Conservation (phyloP, 2,888 invertebrate genomes). For the Drosophila subsilvestris region DNA sequence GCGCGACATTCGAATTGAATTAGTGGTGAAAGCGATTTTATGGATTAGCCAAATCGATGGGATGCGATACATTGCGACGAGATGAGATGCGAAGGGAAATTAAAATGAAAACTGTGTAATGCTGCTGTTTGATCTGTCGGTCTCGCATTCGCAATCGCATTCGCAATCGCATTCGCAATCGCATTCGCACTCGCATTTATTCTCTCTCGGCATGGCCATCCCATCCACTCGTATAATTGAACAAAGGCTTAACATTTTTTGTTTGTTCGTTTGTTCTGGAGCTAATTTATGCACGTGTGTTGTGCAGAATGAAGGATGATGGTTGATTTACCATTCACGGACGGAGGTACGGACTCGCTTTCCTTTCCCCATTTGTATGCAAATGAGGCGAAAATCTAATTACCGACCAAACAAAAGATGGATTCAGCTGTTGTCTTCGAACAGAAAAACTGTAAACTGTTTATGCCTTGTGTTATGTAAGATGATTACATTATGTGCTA, state of each 20-base stretch:
- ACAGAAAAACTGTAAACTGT: slow-evolving; percentile 43
- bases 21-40: slow-evolving; percentile 46
- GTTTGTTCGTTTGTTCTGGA: slow-evolving; percentile 1
- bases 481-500: slow-evolving; percentile 70
- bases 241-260: slow-evolving; percentile 1
- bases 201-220: too few relatives aligned
- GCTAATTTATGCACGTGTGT: slow-evolving; percentile 45
- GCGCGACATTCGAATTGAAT: slow-evolving; percentile 67
- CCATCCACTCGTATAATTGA: neutral
- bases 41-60: slow-evolving; percentile 26
- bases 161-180: slow-evolving; percentile 21
- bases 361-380: slow-evolving; percentile 67
- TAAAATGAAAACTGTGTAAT: slow-evolving; percentile 43
- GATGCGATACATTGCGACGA: neutral
- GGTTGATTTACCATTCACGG: slow-evolving; percentile 18
- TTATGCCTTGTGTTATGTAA: slow-evolving; percentile 59
- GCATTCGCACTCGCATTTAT: neutral
- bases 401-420: slow-evolving; percentile 70
- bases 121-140: neutral
- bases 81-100: neutral
- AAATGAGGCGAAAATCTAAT: slow-evolving; percentile 77
- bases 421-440: slow-evolving; percentile 47
- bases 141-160: slow-evolving; percentile 20
- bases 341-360: slow-evolving; percentile 11
- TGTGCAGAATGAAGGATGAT: slow-evolving; percentile 6